Evolutionary conservation across 2,797 vertebrate species (phyloP).

Genomic region (Tympanoctomys barrerae): DNA sequence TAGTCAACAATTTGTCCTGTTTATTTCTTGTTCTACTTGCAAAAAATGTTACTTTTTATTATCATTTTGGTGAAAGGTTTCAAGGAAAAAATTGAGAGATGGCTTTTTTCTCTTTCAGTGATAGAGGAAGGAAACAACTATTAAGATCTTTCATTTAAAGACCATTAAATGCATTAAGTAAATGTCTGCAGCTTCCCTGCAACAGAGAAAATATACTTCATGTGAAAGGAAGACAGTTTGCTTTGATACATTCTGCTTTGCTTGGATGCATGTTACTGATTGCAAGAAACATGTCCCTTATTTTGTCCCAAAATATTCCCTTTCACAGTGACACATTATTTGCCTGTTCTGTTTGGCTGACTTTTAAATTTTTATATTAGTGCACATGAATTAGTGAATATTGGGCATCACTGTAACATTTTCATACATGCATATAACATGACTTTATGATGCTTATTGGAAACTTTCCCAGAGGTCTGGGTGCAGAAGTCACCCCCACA

Average conservation of each 20-base stretch:
- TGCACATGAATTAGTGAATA: neutral
- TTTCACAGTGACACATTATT: neutral
- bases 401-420: neutral
- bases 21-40: neutral
- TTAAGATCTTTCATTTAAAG: constrained; percentile 4
- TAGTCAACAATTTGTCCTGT: neutral
- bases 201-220: neutral
- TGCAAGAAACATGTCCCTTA: neutral
- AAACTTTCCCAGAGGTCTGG: neutral
- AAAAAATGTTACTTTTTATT: neutral
- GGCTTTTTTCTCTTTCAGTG: neutral
- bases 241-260: neutral
- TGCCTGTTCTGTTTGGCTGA: neutral
- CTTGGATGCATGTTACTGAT: neutral
- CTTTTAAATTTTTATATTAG: neutral
- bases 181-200: neutral
- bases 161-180: neutral
- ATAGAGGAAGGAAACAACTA: neutral
- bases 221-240: neutral
- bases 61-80: neutral
- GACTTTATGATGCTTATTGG: neutral
- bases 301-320: neutral
- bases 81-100: neutral
- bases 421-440: neutral
- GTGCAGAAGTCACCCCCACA: neutral